Conservation (phyloP, 2,113 vertebrate genomes). For the Uria lomvia region DNA sequence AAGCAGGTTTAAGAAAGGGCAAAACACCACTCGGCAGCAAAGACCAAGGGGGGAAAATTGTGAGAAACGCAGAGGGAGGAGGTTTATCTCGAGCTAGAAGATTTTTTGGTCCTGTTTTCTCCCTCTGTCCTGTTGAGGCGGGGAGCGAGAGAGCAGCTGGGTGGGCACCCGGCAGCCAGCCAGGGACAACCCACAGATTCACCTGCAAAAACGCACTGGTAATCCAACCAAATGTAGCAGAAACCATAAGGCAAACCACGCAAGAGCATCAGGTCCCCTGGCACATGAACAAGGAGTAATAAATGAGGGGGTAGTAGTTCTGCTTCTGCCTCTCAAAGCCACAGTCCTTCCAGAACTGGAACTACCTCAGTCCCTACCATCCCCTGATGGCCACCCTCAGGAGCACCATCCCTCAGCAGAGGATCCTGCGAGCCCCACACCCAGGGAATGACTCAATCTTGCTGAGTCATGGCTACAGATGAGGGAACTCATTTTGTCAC, state of each 20-base stretch:
- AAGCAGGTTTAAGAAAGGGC: not conserved
- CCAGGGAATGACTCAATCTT: not conserved
- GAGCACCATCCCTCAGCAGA: not conserved
- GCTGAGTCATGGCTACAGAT: not conserved
- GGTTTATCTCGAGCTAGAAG: rapidly evolving
- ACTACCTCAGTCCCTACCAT: not conserved
- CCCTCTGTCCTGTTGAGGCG: not conserved
- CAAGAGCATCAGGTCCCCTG: not conserved
- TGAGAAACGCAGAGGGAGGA: rapidly evolving
- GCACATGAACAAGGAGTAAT: not conserved
- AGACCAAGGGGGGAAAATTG: rapidly evolving
- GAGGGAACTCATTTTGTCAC: not conserved
- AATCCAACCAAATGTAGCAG: not conserved
- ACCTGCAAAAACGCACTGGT: rapidly evolving
- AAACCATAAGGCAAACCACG: not conserved
- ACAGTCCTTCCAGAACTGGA: not conserved
- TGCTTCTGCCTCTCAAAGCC: not conserved
- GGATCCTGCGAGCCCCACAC: not conserved
- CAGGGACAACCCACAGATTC: not conserved
- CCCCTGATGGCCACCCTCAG: not conserved
- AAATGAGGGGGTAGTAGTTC: not conserved
- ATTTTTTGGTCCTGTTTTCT: not conserved
- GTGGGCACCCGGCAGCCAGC: rapidly evolving
- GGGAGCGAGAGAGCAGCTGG: rapidly evolving
- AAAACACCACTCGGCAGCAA: rapidly evolving